Conservation (phyloP, 2,113 vertebrate species). For the Takifugu bimaculatus region DNA sequence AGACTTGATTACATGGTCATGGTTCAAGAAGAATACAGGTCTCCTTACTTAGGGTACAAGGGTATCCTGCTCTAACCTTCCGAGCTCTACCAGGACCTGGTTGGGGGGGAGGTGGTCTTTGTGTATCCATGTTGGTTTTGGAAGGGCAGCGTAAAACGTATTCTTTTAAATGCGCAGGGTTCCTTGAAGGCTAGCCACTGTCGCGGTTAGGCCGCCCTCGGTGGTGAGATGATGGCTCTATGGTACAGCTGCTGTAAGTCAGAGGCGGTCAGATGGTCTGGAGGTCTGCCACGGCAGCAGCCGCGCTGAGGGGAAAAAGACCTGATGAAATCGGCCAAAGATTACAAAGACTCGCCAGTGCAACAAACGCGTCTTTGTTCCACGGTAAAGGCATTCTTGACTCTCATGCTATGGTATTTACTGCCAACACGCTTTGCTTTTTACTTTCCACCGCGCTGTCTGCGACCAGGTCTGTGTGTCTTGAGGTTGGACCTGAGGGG, state of each 20-base stretch:
- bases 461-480: slow-evolving; percentile 4
- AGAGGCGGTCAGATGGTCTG: slow-evolving; percentile 50
- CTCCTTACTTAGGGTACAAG: background rate
- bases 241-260: slow-evolving; percentile 39
- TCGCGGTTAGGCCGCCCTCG: slow-evolving; percentile 16
- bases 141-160: background rate
- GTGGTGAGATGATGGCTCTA: slow-evolving; percentile 27
- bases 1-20: background rate
- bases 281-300: slow-evolving; percentile 36
- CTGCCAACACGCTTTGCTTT: slow-evolving; percentile 33
- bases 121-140: slow-evolving; percentile 12
- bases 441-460: slow-evolving; percentile 41
- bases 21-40: background rate
- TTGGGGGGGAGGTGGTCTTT: background rate
- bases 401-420: slow-evolving; percentile 39
- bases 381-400: slow-evolving; percentile 51
- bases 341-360: slow-evolving; percentile 45
- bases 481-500: slow-evolving; percentile 24
- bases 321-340: slow-evolving; percentile 51
- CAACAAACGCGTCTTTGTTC: slow-evolving; percentile 65
- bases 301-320: slow-evolving; percentile 33
- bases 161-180: slow-evolving; percentile 23
- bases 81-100: background rate
- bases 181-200: background rate
- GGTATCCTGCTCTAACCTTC: background rate